Percentiles rank a stretch among this genome's conserved stretches.
Conservation (phyloP, 2,888 invertebrate genomes). For the Amphipyra tragopoginis region DNA sequence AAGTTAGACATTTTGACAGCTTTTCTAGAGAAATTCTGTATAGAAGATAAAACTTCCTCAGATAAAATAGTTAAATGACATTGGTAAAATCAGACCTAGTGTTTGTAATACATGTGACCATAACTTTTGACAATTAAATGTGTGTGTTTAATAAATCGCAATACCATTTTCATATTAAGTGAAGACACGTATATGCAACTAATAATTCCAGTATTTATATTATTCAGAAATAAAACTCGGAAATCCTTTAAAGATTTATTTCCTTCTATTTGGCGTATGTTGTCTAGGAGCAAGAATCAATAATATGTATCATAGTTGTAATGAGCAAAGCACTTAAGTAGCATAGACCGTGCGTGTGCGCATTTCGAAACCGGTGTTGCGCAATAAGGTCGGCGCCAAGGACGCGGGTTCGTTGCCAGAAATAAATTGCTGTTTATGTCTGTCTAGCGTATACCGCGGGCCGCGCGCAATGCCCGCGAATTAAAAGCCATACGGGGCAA, state of each 20-base stretch:
- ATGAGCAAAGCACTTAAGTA: slow-evolving; percentile 59
- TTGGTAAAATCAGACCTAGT: too few species aligned
- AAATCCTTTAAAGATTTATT: neutral
- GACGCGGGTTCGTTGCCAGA: slow-evolving; percentile 89
- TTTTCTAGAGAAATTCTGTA: too few species aligned
- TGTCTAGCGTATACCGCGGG: slow-evolving; percentile 79
- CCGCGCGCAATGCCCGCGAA: slow-evolving; percentile 51
- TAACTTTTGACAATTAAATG: too few species aligned
- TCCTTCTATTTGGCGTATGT: neutral
- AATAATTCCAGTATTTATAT: too few species aligned
- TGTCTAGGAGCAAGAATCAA: slow-evolving; percentile 7
- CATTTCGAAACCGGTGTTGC: slow-evolving; percentile 88
- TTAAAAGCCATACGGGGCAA: slow-evolving; percentile 30
- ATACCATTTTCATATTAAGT: too few species aligned
- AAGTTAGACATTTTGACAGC: too few species aligned
- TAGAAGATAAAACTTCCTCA: too few species aligned
- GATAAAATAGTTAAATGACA: too few species aligned
- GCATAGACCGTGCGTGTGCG: slow-evolving; percentile 76
- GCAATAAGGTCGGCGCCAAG: slow-evolving; percentile 89
- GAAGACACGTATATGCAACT: too few species aligned
- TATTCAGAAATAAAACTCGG: neutral
- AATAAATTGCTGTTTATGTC: slow-evolving; percentile 87
- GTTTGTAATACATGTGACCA: too few species aligned
- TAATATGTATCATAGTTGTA: slow-evolving; percentile 55
- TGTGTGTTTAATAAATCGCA: too few species aligned